Evolutionary conservation across 2,113 vertebrate species (phyloP), one percentile per base, ranked within the genome.

Genomic region (Probosciger aterrimus): DNA sequence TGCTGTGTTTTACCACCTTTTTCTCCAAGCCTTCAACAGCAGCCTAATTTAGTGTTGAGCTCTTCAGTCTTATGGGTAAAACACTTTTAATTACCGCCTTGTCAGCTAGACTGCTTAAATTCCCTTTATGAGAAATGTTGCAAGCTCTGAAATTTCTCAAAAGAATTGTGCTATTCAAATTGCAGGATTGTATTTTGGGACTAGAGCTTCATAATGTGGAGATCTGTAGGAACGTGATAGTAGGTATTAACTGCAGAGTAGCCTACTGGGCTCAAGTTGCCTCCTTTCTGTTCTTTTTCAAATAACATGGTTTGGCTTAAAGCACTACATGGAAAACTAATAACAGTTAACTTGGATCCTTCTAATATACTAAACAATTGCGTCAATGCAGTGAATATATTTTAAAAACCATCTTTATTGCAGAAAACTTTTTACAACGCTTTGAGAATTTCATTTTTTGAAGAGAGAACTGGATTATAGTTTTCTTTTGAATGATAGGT

Each of bases 401-500:
- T 97, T 96, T 88, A 97, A 98, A 97, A 98, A 94, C 88, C 96
- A 97, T 97, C 96, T 97, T 97, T 97, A 97, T 98, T 97, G 86
- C 97, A 96, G 96, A 98, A 96, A 97, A 97, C 97, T 91, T 97
- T 98, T 97, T 97, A 96, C 97, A 97, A 96, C 96, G 67, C 96
- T 97, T 96, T 97, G 97, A 98, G 97, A 98, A 96, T 98, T 97
- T 98, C 97, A 97, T 96, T 96, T 97, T 97, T 97, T 97, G 93
- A 98, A 97, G 97, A 97, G 97, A 98, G 97, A 98, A 97, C 97
- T 98, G 98, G 97, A 98, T 98, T 98, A 98, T 98, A 98, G 97
- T 98, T 98, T 98, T 98, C 97, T 98, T 97, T 98, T 98, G 98
- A 98, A 97, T 98, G 98, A 98, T 98, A 97, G 98, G 98, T 97